Evolutionary conservation across 1,140 invertebrate species (phyloP), one percentile per base, ranked within the genome.

Genomic region (Lineus longissimus): DNA sequence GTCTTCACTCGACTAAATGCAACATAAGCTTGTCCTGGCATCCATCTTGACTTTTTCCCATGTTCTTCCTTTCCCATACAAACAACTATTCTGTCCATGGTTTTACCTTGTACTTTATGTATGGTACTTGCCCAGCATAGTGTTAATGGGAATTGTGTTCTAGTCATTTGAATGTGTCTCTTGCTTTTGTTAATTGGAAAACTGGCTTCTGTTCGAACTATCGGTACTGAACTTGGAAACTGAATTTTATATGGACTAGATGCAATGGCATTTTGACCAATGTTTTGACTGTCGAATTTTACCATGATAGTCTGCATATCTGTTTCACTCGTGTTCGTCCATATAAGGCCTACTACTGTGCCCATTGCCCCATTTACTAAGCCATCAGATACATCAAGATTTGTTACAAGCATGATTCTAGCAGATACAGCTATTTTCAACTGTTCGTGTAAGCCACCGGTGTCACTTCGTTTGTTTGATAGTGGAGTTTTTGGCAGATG

Each of bases 71-170:
- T 43, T 43, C 19, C 11, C 11, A 43, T 43, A 11, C 40, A 43
- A 43, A 43, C 40, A n/a, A n/a, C n/a, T n/a, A 51, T 51, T 51
- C 25, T 27, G 25, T 19, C n/a, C 25, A 51, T 19, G 4, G 47
- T 51, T 23, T 27, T 51, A 4, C 47, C 47, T n/a, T 51, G 47
- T 9, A 27, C 47, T 51, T 51, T 51, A n/a, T 51, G 47, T 23
- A 51, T 27, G 9, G 47, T 23, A 19, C 47, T 7, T 51, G 47
- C 47, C n/a, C 19, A 19, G 25, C 19, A 19, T 51, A 23, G 47
- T 51, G 47, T 51, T 9, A 51, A 27, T 19, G n/a, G n/a, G n/a
- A 51, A 51, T n/a, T 51, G 47, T 51, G n/a, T n/a, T 51, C 47
- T 51, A 7, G 25, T 51, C 25, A 51, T 36, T 36, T 36, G 33